phyloP scores from a whole-genome alignment of 2,888 invertebrate genomes.

The Agonopterix heracliana region DNA sequence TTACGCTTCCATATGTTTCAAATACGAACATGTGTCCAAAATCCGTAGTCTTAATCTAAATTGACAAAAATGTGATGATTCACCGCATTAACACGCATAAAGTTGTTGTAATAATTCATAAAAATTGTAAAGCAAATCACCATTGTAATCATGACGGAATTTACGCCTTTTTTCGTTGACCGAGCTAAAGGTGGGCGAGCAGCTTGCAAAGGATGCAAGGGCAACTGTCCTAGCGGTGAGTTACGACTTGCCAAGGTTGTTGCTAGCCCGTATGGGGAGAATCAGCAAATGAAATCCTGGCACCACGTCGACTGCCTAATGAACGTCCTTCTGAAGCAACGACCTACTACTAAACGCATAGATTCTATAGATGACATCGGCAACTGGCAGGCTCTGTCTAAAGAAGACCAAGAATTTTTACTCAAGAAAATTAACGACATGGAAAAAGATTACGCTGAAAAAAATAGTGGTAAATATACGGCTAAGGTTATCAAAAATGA shows the following conservation, averaged over 20 bases:
- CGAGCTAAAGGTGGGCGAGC: conserved; percentile 88
- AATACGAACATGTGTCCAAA: too few relatives aligned
- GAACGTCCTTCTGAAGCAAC: conserved; percentile 85
- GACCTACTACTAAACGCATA: conserved; percentile 88
- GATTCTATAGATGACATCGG: conserved; percentile 87
- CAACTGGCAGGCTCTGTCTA: conserved; percentile 81
- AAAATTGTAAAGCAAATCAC: too few relatives aligned
- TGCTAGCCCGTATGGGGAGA: conserved; percentile 85
- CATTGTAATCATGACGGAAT: conserved; percentile 28
- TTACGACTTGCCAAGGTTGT: conserved; percentile 86
- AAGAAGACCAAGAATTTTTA: conserved; percentile 81
- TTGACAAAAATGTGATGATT: too few relatives aligned
- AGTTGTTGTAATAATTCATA: too few relatives aligned
- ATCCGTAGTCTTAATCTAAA: too few relatives aligned
- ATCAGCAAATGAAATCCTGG: conserved; percentile 89
- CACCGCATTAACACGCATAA: too few relatives aligned
- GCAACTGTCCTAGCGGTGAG: conserved; percentile 82
- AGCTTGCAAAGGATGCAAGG: conserved; percentile 91
- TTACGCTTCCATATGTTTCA: too few relatives aligned
- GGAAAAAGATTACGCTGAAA: conserved; percentile 70
- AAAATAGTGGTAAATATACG: conserved; percentile 65
- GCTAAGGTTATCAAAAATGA: conserved; percentile 58
- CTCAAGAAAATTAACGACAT: conserved; percentile 79
- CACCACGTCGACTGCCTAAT: conserved; percentile 88
- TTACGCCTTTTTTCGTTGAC: conserved; percentile 80